These are phyloP conservation scores for Pelodytes ibericus DNA, from an alignment of 2,797 vertebrate genomes.

Conservation along the genomic window DNA sequence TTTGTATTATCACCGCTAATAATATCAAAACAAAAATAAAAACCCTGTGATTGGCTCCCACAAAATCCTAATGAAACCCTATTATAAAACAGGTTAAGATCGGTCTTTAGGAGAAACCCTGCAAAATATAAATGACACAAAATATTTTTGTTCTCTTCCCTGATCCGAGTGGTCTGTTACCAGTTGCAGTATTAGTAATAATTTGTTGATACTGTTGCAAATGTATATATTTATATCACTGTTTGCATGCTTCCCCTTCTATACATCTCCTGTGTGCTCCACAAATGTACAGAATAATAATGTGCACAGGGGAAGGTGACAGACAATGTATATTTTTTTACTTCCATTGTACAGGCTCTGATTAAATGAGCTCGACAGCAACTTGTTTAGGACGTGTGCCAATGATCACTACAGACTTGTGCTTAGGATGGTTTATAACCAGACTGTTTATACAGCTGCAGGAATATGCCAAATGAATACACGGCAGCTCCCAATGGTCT, in stretches of 20 bases:
- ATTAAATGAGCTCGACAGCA: constrained; percentile 51
- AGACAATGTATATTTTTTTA: not conserved
- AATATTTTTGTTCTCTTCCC: no score
- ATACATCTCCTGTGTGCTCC: not conserved
- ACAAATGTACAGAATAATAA: not conserved
- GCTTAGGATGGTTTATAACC: constrained; percentile 31
- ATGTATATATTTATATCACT: no score
- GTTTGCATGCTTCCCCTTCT: not conserved
- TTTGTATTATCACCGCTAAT: no score
- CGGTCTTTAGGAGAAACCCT: no score
- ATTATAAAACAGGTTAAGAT: no score
- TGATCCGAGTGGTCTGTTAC: no score
- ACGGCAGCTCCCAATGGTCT: constrained; percentile 21
- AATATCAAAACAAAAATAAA: no score
- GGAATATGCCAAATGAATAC: constrained; percentile 34
- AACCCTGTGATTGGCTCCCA: no score
- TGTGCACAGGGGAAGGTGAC: not conserved
- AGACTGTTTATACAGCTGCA: constrained; percentile 55
- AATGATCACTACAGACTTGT: constrained; percentile 28
- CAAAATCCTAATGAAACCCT: no score
- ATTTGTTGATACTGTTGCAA: no score
- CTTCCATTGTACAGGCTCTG: constrained; percentile 26
- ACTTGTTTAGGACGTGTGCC: constrained; percentile 38
- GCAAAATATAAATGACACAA: no score
- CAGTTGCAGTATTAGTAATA: no score